A percentile compares a stretch with the other conserved stretches of the same genome.
These are phyloP conservation scores for Carposina sasakii DNA, from an alignment of 1,140 invertebrate species.

Conservation along the genomic window DNA sequence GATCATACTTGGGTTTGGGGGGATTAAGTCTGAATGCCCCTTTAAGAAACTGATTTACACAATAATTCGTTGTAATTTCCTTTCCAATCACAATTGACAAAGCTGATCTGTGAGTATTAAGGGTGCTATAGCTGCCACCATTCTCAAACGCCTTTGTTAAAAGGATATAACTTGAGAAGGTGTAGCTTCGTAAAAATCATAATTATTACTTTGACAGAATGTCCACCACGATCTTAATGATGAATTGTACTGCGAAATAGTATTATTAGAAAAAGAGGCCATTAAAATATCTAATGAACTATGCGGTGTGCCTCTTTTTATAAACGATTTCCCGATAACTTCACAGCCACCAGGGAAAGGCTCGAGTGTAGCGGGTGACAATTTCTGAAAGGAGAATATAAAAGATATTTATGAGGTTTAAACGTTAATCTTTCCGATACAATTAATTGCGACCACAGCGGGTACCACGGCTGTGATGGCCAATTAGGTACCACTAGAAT, in stretches of 20 bases:
- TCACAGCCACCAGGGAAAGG: conserved; percentile 21
- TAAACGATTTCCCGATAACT: conserved; percentile 11
- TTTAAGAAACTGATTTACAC: conserved; percentile 21
- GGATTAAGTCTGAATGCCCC: conserved; percentile 16
- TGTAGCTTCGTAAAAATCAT: background rate
- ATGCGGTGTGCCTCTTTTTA: background rate
- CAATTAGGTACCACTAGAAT: no score
- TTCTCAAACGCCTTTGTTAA: background rate
- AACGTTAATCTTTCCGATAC: no score
- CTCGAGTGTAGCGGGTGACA: no score
- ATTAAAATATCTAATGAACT: background rate
- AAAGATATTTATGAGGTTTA: no score
- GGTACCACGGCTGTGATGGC: no score
- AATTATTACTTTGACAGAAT: conserved; percentile 5
- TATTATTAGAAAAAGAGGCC: background rate
- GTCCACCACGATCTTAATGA: conserved; percentile 3
- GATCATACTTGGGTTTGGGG: conserved; percentile 15
- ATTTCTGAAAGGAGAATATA: no score
- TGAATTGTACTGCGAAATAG: background rate
- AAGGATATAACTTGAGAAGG: background rate
- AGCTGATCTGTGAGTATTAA: conserved; percentile 24
- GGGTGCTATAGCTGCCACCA: conserved; percentile 17
- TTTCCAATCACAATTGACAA: conserved; percentile 18
- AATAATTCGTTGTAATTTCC: conserved; percentile 9
- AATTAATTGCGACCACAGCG: no score